Base-by-base conservation (phyloP, 2,888 invertebrate species). In the Dusona sp. region DNA sequence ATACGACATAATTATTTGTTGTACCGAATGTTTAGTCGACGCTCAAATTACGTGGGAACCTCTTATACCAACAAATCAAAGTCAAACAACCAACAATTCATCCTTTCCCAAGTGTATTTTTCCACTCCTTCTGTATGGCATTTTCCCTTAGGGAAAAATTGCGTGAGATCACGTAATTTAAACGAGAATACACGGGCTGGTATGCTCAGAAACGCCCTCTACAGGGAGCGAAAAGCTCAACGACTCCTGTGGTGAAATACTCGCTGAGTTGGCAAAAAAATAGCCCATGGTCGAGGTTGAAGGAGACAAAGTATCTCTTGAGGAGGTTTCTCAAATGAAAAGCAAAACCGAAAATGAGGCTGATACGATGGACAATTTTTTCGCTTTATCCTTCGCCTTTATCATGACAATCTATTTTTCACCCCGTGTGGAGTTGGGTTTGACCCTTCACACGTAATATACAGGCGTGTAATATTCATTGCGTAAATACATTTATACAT, bases 201-300 rank as follows among this genome's bases (percentile, higher is more conserved):
- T 13, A 68, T 3, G 19, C n/a, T 38, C 11, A 36, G 67, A 9
- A 38, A 22, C 67, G 36, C 9, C n/a, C 68, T 68, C 68, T 22
- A 8, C 70, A 33, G 25, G 29, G 19, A 2, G 11, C 38, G 36
- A 67, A 73, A 57, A 68, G 78, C 8, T 45, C 57, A 22, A 33
- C n/a, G 33, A 22, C n/a, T 9, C 29, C 36, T 42, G 42, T 7
- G 16, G 61, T 45, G 68, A 85, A 85, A 85, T 83, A 57, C 68
- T 82, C 78, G 74, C 79, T 84, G 80, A 74, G 75, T 82, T 70
- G 72, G 68, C 67, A 74, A 84, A 85, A 87, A 61, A 87, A 85
- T 85, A 78, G 83, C 65, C 51, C 29, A 57, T 65, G 73, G 67
- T 73, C 65, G 48, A 22, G 64, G n/a, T 25, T 13, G 48, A 57